Percentiles rank a stretch among this genome's conserved stretches.
phyloP scores from a whole-genome alignment of 2,113 vertebrate species.

The Podilymbus podiceps region DNA sequence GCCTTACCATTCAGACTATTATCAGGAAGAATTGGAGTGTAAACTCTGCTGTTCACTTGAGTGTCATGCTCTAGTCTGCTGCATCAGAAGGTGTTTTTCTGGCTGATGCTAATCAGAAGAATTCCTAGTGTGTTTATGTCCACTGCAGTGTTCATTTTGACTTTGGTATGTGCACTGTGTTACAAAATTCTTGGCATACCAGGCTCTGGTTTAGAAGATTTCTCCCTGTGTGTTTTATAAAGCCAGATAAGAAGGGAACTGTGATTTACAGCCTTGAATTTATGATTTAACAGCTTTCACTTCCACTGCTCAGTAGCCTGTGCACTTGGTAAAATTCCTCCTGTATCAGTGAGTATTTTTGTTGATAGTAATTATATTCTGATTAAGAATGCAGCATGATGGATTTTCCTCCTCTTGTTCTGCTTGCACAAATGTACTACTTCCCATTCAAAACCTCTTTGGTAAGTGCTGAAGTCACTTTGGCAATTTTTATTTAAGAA shows the following conservation, averaged over 20 bases:
- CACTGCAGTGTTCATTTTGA: background rate
- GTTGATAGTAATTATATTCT: background rate
- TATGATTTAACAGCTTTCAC: background rate
- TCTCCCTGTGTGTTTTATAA: background rate
- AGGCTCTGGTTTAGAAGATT: background rate
- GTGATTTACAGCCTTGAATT: background rate
- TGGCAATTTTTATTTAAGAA: background rate
- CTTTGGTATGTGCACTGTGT: background rate
- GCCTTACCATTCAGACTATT: background rate
- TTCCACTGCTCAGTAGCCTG: background rate
- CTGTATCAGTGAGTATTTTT: background rate
- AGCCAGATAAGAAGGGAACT: background rate
- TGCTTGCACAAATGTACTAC: background rate
- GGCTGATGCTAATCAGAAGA: background rate
- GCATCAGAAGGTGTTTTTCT: background rate
- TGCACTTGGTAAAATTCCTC: background rate
- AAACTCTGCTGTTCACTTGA: background rate
- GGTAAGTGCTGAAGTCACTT: background rate
- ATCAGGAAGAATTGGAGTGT: background rate
- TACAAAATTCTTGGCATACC: background rate
- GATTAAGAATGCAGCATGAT: background rate
- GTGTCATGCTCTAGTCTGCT: background rate
- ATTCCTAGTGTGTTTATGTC: background rate
- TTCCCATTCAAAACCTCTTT: background rate
- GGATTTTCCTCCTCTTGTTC: background rate